Base-by-base conservation (phyloP, 2,113 vertebrate genomes). In the Meleagris gallopavo region DNA sequence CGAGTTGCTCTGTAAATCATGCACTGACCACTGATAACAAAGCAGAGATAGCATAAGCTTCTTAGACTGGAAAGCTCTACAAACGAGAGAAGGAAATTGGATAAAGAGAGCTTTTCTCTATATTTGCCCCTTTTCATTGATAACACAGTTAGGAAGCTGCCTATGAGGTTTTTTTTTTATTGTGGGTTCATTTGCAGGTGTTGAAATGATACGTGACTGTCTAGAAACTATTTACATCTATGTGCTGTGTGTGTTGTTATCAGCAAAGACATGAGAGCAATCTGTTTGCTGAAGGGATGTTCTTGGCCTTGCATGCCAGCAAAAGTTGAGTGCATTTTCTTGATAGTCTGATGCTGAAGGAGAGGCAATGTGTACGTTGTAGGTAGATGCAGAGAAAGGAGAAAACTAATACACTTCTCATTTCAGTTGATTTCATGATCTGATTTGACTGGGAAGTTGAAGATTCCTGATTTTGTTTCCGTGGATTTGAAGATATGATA, bases 341-440 rank as follows among this genome's bases (percentile, higher is more conserved):
- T 82, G 54, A n/a, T n/a, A n/a, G n/a, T n/a, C n/a, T n/a, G n/a
- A 38, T 78, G 43, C 40, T 43, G 38, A 81, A 89, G 20, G 25
- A 61, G 69, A 80, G 16, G 22, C 61, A 89, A 12, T 45, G 27
- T 54, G 52, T 54, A 54, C 9, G 1, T 54, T 46, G 30, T 52
- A 50, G 32, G 3, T 67, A 50, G 27, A 54, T 15, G 81, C 50
- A 91, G 40, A 73, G 84, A 75, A 92, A 62, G 46, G 61, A 86
- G 79, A 88, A 86, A 88, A 93, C 87, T 95, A 95, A 96, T 36
- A 15, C 18, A 34, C 64, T 85, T 97, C 85, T 98, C 62, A 41
- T 97, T 97, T 89, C 97, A 98, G 98, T 96, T 98, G 52, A 98
- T 98, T 94, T 98, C 98, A 94, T 98, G 98, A 98, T 96, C 87